Evolutionary conservation across 1,140 invertebrate genomes (phyloP), one percentile per base, ranked within the genome.

Genomic region (Coptotermes formosanus): DNA sequence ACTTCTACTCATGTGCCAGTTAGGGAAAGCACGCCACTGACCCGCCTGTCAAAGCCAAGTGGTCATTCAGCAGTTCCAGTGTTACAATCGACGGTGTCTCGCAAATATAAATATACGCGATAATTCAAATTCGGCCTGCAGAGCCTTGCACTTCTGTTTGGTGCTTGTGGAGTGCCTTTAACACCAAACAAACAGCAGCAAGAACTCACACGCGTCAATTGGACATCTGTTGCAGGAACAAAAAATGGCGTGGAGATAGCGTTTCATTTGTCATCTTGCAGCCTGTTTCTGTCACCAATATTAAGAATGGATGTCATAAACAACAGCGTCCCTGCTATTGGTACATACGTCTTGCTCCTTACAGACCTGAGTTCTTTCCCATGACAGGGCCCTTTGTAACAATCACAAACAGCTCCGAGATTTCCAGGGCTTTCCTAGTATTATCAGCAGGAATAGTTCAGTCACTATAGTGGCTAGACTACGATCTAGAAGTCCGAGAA

Each of bases 181-280:
- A 75, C 25, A 30, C 25, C 64, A 30, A 64, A 64, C 64, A n/a
- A 19, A 75, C 25, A 64, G 64, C 64, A 25, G 64, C 64, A 75
- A 75, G 64, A 75, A 75, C 30, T 75, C 64, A 75, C 19, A 75
- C 64, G n/a, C 25, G n/a, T 75, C 64, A 1, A 75, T 75, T 75
- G 3, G 64, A 75, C 64, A 75, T 75, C 64, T 75, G 64, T 75
- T 75, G 64, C 64, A 75, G 64, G 25, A 75, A 25, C 25, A 75
- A 30, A 75, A 59, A 55, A 55, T 55, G n/a, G 9, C 9, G 9
- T 25, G 14, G 64, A n/a, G 25, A 25, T 75, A n/a, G 30, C 19
- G 64, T 75, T 75, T 75, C 64, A 75, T 75, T 75, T 75, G 64
- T 75, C 64, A 75, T 75, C 64, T 75, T 75, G 25, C 64, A 75